phyloP scores from a whole-genome alignment of 2,888 invertebrate genomes.

The Lepeophtheirus nordmannii region DNA sequence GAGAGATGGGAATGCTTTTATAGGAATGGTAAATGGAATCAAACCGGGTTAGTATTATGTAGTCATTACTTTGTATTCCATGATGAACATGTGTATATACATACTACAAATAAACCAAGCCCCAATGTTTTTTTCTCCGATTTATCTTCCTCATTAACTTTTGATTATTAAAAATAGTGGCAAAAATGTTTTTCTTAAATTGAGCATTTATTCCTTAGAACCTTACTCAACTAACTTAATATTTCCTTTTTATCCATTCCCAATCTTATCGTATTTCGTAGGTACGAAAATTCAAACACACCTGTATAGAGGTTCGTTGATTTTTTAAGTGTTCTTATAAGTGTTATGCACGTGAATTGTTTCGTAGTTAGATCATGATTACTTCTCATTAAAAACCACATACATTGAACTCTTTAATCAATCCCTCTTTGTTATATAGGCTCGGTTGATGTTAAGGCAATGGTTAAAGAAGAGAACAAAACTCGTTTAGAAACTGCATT shows the following conservation, averaged over 20 bases:
- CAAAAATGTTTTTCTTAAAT: not conserved
- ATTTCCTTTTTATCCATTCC: not conserved
- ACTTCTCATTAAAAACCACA: not conserved
- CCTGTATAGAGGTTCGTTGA: not conserved
- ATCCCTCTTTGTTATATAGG: not conserved
- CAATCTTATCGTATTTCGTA: not conserved
- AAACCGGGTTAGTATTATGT: conserved; percentile 79
- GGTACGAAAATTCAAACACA: conserved; percentile 2
- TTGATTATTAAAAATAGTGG: not conserved
- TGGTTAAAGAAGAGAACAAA: conserved; percentile 59
- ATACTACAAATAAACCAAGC: too few relatives aligned
- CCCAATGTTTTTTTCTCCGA: too few relatives aligned
- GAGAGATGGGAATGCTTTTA: conserved; percentile 88
- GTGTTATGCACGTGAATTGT: not conserved
- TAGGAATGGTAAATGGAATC: conserved; percentile 85
- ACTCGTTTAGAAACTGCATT: conserved; percentile 80
- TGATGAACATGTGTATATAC: too few relatives aligned
- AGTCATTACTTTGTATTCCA: conserved; percentile 32
- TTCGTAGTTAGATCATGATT: not conserved
- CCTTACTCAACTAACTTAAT: not conserved
- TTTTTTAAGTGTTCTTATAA: not conserved
- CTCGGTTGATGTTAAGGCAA: conserved; percentile 39
- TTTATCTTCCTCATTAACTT: not conserved
- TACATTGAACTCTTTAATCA: not conserved
- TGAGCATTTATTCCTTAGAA: not conserved